Evolutionary conservation across 2,888 invertebrate genomes (phyloP).

Genomic region (Ennomos fuscantarius): DNA sequence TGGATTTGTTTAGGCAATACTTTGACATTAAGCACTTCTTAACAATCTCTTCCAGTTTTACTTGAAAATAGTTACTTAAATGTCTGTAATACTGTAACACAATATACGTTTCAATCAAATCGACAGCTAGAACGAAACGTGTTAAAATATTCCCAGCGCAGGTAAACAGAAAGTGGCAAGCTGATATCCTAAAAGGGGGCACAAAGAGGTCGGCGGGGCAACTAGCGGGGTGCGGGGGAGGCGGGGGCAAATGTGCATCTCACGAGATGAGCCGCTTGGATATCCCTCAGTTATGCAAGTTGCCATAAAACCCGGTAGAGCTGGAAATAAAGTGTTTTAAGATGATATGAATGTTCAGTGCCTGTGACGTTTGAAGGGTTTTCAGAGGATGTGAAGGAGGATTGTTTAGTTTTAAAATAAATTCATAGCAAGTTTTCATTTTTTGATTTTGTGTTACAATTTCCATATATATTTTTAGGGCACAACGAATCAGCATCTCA

Average conservation of each 20-base stretch:
- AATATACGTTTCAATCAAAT: no score
- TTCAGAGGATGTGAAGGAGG: no score
- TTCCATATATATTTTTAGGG: no score
- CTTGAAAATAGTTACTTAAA: no score
- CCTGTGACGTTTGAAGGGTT: neutral
- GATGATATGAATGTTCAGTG: slow-evolving; percentile 1
- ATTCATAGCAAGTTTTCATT: no score
- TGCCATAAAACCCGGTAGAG: slow-evolving; percentile 27
- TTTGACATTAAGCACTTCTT: no score
- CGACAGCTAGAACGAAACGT: slow-evolving; percentile 24
- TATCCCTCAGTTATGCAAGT: slow-evolving; percentile 35
- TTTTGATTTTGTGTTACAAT: neutral
- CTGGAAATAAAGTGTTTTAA: slow-evolving; percentile 26
- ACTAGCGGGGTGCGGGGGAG: slow-evolving; percentile 12
- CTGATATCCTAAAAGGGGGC: slow-evolving; percentile 41
- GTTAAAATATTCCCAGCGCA: slow-evolving; percentile 24
- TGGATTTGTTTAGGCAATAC: no score
- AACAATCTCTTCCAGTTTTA: no score
- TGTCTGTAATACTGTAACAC: no score
- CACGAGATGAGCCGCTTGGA: slow-evolving; percentile 43
- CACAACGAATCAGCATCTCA: no score
- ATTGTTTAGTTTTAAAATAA: no score
- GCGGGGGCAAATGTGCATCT: slow-evolving; percentile 45
- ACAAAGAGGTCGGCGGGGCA: slow-evolving; percentile 37
- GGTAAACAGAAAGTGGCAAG: slow-evolving; percentile 33